phyloP scores from a whole-genome alignment of 2,797 vertebrate species.

The Phalanger gymnotis region DNA sequence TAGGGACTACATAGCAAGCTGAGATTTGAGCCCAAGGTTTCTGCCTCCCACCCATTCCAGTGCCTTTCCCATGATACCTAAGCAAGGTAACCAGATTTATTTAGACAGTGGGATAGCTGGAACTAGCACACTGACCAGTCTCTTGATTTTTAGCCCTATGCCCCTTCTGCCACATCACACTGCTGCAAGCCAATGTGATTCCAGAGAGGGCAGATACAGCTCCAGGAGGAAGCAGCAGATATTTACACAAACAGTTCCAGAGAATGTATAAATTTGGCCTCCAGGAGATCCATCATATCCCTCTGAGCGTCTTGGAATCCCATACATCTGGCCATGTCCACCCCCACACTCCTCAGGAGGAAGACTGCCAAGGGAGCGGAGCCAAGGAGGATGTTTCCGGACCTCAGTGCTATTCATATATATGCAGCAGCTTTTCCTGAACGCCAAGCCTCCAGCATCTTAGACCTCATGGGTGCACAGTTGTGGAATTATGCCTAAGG shows the following conservation, averaged over 20 bases:
- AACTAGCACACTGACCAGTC: neutral
- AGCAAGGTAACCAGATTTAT: neutral
- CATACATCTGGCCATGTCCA: neutral
- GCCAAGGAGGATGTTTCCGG: neutral
- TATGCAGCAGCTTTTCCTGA: neutral
- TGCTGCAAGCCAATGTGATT: neutral
- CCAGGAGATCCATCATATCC: neutral
- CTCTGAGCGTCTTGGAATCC: constrained; percentile 18
- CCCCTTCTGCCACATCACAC: neutral
- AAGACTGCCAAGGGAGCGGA: neutral
- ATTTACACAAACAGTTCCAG: neutral
- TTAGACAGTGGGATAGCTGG: neutral
- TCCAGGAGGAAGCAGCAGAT: constrained; percentile 7
- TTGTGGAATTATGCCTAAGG: neutral
- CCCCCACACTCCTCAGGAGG: neutral
- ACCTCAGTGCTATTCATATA: neutral
- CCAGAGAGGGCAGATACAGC: neutral
- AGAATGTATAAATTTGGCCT: neutral
- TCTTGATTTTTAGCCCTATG: neutral
- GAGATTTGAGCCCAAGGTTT: neutral
- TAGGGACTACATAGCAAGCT: neutral
- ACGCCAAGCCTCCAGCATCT: neutral
- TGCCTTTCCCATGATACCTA: neutral
- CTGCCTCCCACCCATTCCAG: neutral
- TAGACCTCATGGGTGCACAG: neutral